Conservation (phyloP, 2,888 invertebrate species). For the Apomyelois bistriatella region DNA sequence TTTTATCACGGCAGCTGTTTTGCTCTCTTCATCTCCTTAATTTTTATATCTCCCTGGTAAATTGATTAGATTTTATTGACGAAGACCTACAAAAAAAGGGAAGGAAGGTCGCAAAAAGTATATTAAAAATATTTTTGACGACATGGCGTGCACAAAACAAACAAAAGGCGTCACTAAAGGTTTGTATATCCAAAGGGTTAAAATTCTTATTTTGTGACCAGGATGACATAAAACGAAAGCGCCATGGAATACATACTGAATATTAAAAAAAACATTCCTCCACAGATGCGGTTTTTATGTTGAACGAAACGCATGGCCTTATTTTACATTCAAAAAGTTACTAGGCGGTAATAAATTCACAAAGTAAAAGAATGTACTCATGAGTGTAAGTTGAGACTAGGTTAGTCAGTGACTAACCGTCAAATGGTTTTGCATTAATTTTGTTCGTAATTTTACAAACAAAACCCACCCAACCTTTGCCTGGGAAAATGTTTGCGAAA, state of each 20-base stretch:
- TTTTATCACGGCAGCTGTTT: not conserved
- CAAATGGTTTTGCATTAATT: not conserved
- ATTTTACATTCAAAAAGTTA: constrained; percentile 52
- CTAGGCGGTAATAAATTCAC: constrained; percentile 41
- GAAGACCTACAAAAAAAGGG: not conserved
- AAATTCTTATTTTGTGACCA: constrained; percentile 23
- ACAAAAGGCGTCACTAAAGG: too few species aligned
- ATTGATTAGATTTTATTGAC: constrained; percentile 35
- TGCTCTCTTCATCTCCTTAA: not conserved
- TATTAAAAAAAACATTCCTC: not conserved
- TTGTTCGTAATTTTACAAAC: not conserved
- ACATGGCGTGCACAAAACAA: too few species aligned
- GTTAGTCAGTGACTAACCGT: not conserved
- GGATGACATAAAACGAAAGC: constrained; percentile 33
- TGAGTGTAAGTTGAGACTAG: too few species aligned
- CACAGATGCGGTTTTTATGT: constrained; percentile 1
- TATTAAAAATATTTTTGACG: too few species aligned
- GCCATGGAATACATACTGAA: not conserved
- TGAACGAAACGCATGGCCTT: not conserved
- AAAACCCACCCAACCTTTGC: not conserved
- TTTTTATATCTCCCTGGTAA: constrained; percentile 29
- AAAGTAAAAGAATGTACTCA: not conserved
- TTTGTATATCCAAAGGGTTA: constrained; percentile 35
- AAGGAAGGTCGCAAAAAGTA: too few species aligned
- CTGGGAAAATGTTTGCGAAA: constrained; percentile 51